A percentile compares a stretch with the other conserved stretches of the same genome.
These are phyloP conservation scores for Eupsittula cactorum DNA, from an alignment of 2,113 vertebrate genomes.

Conservation along the genomic window DNA sequence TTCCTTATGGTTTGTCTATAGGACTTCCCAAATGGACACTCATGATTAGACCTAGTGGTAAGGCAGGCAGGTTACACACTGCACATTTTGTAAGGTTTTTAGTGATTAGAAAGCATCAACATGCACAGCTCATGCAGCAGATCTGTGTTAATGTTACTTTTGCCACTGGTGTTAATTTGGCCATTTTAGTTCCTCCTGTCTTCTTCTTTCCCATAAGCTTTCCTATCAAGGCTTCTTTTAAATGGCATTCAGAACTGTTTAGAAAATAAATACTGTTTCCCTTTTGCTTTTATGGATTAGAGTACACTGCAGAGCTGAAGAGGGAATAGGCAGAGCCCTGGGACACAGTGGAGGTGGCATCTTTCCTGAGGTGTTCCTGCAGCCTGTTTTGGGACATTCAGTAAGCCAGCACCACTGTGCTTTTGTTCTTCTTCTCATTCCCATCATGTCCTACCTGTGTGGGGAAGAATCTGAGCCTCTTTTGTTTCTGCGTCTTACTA, in stretches of 20 bases:
- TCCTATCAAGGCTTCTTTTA: not conserved
- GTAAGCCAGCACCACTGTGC: not conserved
- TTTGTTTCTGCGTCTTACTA: not conserved
- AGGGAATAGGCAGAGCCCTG: not conserved
- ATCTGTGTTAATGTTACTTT: not conserved
- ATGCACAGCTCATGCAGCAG: not conserved
- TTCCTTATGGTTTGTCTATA: not conserved
- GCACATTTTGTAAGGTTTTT: not conserved
- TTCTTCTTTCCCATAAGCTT: not conserved
- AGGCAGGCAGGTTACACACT: not conserved
- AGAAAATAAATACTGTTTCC: not conserved
- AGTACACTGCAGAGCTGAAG: not conserved
- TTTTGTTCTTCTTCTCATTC: not conserved
- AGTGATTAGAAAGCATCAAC: not conserved
- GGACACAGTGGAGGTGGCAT: not conserved
- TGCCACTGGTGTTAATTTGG: not conserved
- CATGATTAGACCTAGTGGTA: not conserved
- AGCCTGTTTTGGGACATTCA: not conserved
- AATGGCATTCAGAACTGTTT: not conserved
- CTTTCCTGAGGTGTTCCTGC: not conserved
- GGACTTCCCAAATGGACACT: not conserved
- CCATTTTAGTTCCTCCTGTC: not conserved
- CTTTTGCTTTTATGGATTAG: not conserved
- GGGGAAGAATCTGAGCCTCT: not conserved
- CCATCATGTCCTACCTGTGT: not conserved